Conservation (phyloP, 2,888 invertebrate species). For the Ophion costatus region DNA sequence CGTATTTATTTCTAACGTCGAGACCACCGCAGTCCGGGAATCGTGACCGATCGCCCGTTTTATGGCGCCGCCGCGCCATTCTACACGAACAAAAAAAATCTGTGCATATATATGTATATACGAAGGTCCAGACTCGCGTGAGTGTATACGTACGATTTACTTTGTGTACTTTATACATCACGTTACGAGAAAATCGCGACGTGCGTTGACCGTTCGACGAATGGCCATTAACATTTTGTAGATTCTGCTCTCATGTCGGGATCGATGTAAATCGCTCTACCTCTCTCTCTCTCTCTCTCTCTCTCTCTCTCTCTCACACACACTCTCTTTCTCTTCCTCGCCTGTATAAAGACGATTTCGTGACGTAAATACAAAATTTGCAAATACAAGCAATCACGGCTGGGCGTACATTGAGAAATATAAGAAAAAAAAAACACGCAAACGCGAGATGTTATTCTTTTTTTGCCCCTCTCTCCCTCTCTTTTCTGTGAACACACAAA, state of each 20-base stretch:
- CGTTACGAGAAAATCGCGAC: conserved; percentile 50
- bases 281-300: conserved; percentile 6
- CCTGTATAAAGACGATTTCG: conserved; percentile 64
- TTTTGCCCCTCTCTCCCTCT: background rate
- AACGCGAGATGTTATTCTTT: conserved; percentile 36
- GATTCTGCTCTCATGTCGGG: conserved; percentile 66
- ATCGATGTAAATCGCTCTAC: conserved; percentile 69
- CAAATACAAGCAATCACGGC: conserved; percentile 38
- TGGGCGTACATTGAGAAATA: conserved; percentile 15
- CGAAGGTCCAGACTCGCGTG: conserved; percentile 1
- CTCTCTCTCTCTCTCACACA: too few species aligned
- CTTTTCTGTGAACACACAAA: conserved; percentile 32
- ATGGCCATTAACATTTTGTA: conserved; percentile 59
- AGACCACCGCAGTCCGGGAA: conserved; percentile 44
- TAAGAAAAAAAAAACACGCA: conserved; percentile 17
- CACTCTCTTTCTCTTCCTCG: background rate
- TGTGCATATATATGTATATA: background rate
- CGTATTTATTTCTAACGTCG: conserved; percentile 3
- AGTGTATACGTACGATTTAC: conserved; percentile 30
- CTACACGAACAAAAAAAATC: conserved; percentile 1
- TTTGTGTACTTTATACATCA: conserved; percentile 41
- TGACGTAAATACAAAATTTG: conserved; percentile 66
- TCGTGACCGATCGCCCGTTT: conserved; percentile 60
- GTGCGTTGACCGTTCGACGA: conserved; percentile 56
- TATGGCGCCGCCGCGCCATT: conserved; percentile 46